Evolutionary conservation across 2,113 vertebrate species (phyloP).

Genomic region (Gyps fulvus): DNA sequence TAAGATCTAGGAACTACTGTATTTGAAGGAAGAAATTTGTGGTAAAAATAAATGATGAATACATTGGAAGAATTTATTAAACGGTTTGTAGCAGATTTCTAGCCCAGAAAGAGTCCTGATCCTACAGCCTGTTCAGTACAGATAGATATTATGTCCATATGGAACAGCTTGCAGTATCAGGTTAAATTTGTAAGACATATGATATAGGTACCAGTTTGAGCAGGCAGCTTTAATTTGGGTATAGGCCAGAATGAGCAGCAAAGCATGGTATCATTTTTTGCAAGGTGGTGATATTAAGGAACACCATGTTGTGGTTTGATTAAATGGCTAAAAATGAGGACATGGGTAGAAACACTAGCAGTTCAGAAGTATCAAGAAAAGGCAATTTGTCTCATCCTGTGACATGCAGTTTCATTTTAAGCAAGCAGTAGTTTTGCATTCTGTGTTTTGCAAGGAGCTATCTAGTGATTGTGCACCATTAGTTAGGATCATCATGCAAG

Average conservation of each 20-base stretch:
- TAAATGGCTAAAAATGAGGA: background rate
- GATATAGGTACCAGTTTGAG: background rate
- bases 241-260: background rate
- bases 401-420: background rate
- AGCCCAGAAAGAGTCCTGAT: background rate
- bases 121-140: background rate
- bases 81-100: background rate
- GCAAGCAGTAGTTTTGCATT: background rate
- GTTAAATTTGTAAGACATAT: background rate
- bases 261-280: background rate
- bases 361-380: background rate
- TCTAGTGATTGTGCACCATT: background rate
- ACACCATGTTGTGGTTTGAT: background rate
- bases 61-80: background rate
- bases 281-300: background rate
- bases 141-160: background rate
- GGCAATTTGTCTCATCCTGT: background rate
- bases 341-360: background rate
- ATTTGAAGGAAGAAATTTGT: background rate
- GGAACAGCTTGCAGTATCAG: background rate
- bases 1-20: background rate
- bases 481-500: background rate
- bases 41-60: background rate
- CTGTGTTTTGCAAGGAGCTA: background rate
- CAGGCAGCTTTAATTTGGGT: background rate